Percentiles rank a stretch among this genome's conserved stretches.
Evolutionary conservation across 1,140 invertebrate genomes (phyloP).

Genomic region (Camponotus floridanus): DNA sequence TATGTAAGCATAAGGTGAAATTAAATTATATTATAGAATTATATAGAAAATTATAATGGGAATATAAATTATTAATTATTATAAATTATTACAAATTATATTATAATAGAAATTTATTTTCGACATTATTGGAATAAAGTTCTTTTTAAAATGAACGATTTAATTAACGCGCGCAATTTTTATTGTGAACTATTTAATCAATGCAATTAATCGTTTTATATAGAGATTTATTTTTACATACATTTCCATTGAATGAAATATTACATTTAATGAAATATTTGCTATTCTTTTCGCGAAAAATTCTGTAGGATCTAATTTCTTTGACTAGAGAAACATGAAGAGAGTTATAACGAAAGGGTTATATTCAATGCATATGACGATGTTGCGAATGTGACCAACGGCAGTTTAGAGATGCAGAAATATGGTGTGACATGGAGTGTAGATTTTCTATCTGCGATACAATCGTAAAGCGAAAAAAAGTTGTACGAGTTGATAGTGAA

Average conservation of each 20-base stretch:
- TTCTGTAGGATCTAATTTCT: background rate
- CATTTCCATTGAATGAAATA: too few relatives aligned
- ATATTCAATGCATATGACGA: slow-evolving; percentile 11
- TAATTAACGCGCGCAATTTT: background rate
- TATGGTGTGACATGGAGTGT: background rate
- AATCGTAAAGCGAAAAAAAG: background rate
- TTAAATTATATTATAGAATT: too few relatives aligned
- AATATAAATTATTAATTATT: too few relatives aligned
- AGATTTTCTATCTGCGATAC: slow-evolving; percentile 2
- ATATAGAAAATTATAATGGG: too few relatives aligned
- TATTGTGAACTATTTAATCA: background rate
- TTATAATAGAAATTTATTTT: slow-evolving; percentile 1
- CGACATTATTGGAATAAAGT: background rate
- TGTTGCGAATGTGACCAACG: background rate
- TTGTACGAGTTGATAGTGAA: background rate
- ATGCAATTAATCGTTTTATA: background rate
- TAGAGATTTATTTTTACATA: background rate
- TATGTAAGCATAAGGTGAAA: background rate
- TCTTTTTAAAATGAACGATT: background rate
- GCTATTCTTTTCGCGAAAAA: background rate
- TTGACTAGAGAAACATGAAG: background rate
- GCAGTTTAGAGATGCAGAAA: slow-evolving; percentile 3
- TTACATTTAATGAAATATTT: slow-evolving; percentile 10
- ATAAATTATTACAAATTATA: too few relatives aligned
- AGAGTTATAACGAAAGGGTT: background rate